A percentile compares a stretch with the other conserved stretches of the same genome.
These are phyloP conservation scores for Drymonia ruficornis DNA, from an alignment of 2,888 invertebrate genomes.

Conservation along the genomic window DNA sequence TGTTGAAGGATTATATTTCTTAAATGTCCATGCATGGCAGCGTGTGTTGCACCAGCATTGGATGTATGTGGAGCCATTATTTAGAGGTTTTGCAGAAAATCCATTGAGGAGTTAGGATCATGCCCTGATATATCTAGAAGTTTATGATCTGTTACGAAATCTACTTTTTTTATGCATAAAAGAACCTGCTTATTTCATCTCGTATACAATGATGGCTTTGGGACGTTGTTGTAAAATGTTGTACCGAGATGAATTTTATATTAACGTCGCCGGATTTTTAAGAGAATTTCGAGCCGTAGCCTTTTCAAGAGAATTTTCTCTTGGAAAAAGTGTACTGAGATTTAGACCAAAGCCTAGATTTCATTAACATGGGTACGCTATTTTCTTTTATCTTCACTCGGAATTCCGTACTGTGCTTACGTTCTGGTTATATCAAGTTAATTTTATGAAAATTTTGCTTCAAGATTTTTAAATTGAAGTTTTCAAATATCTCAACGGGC, in stretches of 20 bases:
- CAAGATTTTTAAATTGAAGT: neutral
- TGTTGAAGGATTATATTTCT: no score
- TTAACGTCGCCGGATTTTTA: slow-evolving; percentile 2
- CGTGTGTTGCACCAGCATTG: no score
- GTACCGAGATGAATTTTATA: slow-evolving; percentile 6
- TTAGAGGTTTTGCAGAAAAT: no score
- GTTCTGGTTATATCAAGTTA: neutral
- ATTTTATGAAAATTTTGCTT: no score
- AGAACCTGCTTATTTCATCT: neutral
- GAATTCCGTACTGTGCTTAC: neutral
- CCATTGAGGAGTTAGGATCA: no score
- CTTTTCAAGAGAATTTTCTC: neutral
- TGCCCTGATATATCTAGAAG: neutral
- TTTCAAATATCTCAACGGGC: neutral
- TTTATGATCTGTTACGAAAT: neutral
- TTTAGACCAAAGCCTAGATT: slow-evolving; percentile 52
- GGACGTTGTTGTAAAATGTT: slow-evolving; percentile 14
- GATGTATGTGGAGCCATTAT: no score
- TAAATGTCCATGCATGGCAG: no score
- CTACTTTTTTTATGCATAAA: neutral
- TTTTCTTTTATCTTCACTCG: neutral
- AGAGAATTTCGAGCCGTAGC: neutral
- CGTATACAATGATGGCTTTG: slow-evolving; percentile 7
- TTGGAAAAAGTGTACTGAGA: slow-evolving; percentile 31
- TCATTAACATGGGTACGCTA: slow-evolving; percentile 45